Conservation (phyloP, 2,113 vertebrate genomes). For the Rhea pennata region DNA sequence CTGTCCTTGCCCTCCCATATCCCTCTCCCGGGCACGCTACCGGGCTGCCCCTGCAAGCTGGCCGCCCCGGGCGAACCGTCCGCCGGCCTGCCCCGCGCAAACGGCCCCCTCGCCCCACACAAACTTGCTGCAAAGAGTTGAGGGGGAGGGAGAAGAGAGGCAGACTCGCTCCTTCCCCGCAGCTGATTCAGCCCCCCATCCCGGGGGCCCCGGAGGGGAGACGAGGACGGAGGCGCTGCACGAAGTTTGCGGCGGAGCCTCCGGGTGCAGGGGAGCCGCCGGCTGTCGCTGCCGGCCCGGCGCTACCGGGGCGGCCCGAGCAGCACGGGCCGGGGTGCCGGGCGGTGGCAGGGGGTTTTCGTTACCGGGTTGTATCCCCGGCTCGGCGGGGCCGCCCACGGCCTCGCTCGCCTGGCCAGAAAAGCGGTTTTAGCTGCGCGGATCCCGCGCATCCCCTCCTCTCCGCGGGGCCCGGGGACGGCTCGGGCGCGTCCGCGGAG, state of each 20-base stretch:
- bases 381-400: background rate
- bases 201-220: background rate
- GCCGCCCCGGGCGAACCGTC: too few relatives aligned
- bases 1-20: background rate
- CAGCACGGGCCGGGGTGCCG: too few relatives aligned
- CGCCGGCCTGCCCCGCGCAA: background rate
- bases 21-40: background rate
- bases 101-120: background rate
- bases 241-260: background rate
- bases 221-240: background rate
- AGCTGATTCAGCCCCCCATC: background rate
- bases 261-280: background rate
- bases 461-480: background rate
- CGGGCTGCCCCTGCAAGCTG: background rate
- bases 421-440: background rate
- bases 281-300: too few relatives aligned
- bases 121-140: background rate
- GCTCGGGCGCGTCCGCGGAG: background rate
- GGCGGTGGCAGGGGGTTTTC: too few relatives aligned
- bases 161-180: background rate
- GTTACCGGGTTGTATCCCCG: background rate
- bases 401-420: background rate
- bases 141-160: background rate
- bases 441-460: background rate
- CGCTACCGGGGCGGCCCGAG: too few relatives aligned